These are phyloP conservation scores for Chironomus riparius DNA, from an alignment of 2,888 invertebrate genomes.

Conservation along the genomic window DNA sequence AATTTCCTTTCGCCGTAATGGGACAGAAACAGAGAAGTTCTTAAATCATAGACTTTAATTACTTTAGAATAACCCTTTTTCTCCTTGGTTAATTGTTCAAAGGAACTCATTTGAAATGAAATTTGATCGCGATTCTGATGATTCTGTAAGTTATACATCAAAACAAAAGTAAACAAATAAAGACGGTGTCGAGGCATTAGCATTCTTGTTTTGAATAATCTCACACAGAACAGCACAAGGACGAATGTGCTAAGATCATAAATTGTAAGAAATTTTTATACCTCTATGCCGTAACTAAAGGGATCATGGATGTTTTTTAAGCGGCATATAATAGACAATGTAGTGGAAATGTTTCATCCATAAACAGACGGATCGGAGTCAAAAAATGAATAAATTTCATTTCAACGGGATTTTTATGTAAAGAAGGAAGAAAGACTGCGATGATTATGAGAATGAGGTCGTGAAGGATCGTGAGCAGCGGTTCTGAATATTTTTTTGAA, in stretches of 20 bases:
- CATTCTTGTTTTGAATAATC: no score
- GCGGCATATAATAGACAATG: neutral
- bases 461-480: slow-evolving; percentile 2
- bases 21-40: no score
- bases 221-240: no score
- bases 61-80: no score
- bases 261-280: neutral
- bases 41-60: no score
- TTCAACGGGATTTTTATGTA: neutral
- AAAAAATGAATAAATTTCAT: neutral
- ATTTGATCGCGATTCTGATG: slow-evolving; percentile 18
- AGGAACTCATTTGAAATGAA: neutral
- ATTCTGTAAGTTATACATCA: slow-evolving; percentile 25
- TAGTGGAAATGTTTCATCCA: neutral
- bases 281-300: neutral
- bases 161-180: slow-evolving; percentile 22
- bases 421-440: neutral
- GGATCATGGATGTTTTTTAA: slow-evolving; percentile 17
- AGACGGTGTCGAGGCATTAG: neutral
- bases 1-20: neutral
- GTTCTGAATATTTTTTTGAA: no score
- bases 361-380: no score
- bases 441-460: slow-evolving; percentile 19
- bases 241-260: neutral
- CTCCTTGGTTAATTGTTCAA: no score